A percentile compares a stretch with the other conserved stretches of the same genome.
phyloP scores from a whole-genome alignment of 1,140 invertebrate genomes.

The Drosophila hydei region DNA sequence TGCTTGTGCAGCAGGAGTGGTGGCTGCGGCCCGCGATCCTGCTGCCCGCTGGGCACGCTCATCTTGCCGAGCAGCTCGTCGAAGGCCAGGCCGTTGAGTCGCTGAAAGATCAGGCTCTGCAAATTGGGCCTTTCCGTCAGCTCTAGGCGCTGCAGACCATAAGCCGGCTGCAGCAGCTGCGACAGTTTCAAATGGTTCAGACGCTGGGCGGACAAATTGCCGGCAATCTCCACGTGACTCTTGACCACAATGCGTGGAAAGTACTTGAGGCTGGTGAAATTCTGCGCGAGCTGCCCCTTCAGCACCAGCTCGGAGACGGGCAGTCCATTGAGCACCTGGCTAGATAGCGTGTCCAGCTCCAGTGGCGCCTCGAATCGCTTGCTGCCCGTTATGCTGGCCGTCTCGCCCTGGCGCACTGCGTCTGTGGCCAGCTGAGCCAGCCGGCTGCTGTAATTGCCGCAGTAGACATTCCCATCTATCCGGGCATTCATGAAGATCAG shows the following conservation, averaged over 20 bases:
- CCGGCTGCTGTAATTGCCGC: conserved; percentile 49
- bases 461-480: conserved; percentile 54
- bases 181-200: conserved; percentile 55
- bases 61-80: conserved; percentile 57
- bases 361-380: conserved; percentile 64
- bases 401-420: conserved; percentile 62
- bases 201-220: conserved; percentile 20
- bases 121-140: conserved; percentile 34
- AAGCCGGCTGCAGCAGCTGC: conserved; percentile 48
- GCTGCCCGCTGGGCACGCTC: conserved; percentile 1
- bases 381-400: conserved; percentile 47
- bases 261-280: conserved; percentile 38
- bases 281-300: conserved; percentile 19
- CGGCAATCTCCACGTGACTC: conserved; percentile 16
- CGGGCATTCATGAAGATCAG: conserved; percentile 67
- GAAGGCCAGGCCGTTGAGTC: conserved; percentile 64
- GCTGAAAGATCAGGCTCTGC: conserved; percentile 50
- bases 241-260: conserved; percentile 43
- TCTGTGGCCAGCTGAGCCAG: conserved; percentile 47
- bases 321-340: conserved; percentile 41
- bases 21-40: conserved; percentile 5
- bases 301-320: conserved; percentile 43
- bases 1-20: conserved; percentile 66
- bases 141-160: conserved; percentile 55
- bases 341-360: conserved; percentile 27